Base-by-base conservation (phyloP, 2,888 invertebrate genomes). In the Phania funesta region DNA sequence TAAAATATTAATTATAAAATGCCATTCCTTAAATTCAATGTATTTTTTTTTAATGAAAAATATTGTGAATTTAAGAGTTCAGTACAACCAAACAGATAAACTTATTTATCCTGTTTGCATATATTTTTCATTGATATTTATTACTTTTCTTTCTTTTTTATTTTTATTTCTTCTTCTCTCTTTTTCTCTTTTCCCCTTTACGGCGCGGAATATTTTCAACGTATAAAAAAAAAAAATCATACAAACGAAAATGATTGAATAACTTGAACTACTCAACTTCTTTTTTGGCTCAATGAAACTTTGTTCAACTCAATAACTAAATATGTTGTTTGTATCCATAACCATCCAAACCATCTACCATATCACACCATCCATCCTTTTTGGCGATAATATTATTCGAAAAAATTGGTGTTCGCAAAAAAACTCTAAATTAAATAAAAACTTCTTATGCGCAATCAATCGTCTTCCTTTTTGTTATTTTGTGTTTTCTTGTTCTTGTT, bases 141-240 rank as follows among this genome's bases (percentile, higher is more conserved):
- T 79, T 65, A 71, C 76, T 74, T 65, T 83, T 83, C 85, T 81
- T 85, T 85, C 86, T 80, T 84, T 78, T 80, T 82, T 85, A 85
- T 86, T 73, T 84, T 86, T 87, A 85, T 87, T 84, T 84, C 85
- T 85, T 85, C 86, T 86, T 85, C n/a, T 88, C 86, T 89, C 86
- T 88, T 81, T 84, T 80, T 86, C 83, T 87, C 86, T 87, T 86
- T 87, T 85, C 85, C 85, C 85, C 83, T 85, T 85, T 85, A 83
- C 82, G 85, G 77, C 85, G 87, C 88, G 89, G 86, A 88, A 68
- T 71, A 56, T 41, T n/a, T 9, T 18, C 32, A 46, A 35, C 52
- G 64, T 65, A 44, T 32, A 75, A 50, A 16, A 56, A 29, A 70
- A n/a, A n/a, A 52, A 20, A 54, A 20, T 35, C 18, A 9, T n/a